phyloP scores from a whole-genome alignment of 2,797 vertebrate genomes.

The Mus caroli region DNA sequence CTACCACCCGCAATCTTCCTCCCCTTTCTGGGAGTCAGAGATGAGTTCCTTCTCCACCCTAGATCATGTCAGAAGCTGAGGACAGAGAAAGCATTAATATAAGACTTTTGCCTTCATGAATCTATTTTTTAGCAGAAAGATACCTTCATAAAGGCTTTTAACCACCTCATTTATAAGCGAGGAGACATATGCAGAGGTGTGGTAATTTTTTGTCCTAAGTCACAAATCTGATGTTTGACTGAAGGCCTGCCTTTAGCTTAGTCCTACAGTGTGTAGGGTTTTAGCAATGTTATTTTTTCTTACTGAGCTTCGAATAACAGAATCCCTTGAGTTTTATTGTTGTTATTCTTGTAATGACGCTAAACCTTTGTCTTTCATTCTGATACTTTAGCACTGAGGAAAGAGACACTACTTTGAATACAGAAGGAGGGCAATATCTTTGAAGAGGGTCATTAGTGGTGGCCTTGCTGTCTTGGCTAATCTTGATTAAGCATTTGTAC shows the following conservation, averaged over 20 bases:
- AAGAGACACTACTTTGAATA: not conserved
- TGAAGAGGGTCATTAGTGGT: not conserved
- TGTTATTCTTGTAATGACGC: not conserved
- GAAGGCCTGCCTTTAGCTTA: not conserved
- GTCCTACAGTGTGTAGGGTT: not conserved
- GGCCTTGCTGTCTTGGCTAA: not conserved
- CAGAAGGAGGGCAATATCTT: not conserved
- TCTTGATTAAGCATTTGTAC: not conserved
- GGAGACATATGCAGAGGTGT: not conserved
- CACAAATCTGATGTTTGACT: not conserved
- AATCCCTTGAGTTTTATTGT: not conserved
- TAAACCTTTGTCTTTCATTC: not conserved
- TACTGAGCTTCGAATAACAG: not conserved
- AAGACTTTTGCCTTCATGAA: not conserved
- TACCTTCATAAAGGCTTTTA: not conserved
- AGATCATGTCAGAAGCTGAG: not conserved
- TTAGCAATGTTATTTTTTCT: slow-evolving; percentile 14
- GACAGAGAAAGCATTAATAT: not conserved
- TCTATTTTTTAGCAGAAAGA: not conserved
- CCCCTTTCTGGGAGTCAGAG: not conserved
- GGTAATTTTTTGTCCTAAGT: not conserved
- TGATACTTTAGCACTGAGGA: not conserved
- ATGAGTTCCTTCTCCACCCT: not conserved
- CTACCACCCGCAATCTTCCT: not conserved
- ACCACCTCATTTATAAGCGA: not conserved